These are phyloP conservation scores for Agriopis aurantiaria DNA, from an alignment of 2,888 invertebrate species.

Conservation along the genomic window DNA sequence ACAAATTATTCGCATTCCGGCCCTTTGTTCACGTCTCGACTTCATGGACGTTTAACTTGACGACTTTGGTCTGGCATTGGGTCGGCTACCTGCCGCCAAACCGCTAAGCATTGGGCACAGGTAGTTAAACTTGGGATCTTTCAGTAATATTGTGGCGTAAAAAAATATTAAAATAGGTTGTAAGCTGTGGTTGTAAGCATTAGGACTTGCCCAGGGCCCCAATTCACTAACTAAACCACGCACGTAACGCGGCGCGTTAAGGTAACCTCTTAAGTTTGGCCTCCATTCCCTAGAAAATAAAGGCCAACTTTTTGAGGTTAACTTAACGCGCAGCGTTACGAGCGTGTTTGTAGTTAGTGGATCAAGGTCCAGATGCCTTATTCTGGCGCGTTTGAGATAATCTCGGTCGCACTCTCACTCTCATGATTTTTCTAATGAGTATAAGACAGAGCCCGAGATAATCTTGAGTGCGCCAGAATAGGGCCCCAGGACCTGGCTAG, in stretches of 20 bases:
- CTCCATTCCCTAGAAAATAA: too few relatives aligned
- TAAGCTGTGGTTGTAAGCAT: background rate
- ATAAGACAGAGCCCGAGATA: background rate
- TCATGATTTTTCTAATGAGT: too few relatives aligned
- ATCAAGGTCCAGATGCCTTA: too few relatives aligned
- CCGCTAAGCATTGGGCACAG: slow-evolving; percentile 32
- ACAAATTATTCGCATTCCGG: slow-evolving; percentile 79
- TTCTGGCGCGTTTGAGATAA: too few relatives aligned
- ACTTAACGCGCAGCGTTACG: too few relatives aligned
- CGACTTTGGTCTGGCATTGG: slow-evolving; percentile 57
- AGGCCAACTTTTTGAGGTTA: too few relatives aligned
- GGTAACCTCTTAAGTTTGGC: too few relatives aligned
- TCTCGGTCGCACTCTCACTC: too few relatives aligned
- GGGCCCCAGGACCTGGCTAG: background rate
- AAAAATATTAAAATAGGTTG: slow-evolving; percentile 6
- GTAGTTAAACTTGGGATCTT: slow-evolving; percentile 33
- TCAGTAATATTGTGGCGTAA: slow-evolving; percentile 6
- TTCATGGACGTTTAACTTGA: slow-evolving; percentile 69
- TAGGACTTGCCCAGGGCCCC: background rate
- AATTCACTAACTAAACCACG: too few relatives aligned
- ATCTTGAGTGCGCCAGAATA: background rate
- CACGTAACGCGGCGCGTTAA: too few relatives aligned
- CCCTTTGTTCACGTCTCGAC: slow-evolving; percentile 77
- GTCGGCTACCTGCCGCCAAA: slow-evolving; percentile 66
- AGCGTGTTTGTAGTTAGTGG: too few relatives aligned